Base-by-base conservation (phyloP, 2,888 invertebrate species). In the Myathropa florea region DNA sequence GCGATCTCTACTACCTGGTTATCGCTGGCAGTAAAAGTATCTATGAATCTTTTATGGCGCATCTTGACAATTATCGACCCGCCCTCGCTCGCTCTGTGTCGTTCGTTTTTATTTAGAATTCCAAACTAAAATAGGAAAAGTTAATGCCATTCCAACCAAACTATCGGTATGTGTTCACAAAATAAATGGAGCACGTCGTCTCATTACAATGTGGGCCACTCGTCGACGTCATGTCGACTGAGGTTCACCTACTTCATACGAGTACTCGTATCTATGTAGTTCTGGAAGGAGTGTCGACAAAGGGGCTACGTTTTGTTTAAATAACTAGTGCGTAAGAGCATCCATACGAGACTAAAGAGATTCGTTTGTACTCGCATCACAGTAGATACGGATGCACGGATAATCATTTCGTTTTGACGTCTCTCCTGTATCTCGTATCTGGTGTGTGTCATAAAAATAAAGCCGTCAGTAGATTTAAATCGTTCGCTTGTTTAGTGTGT, bases 151-250 rank as follows among this genome's bases (percentile, higher is more conserved):
- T 59, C 68, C 68, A 23, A 26, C 39, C 78, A 63, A n/a, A 67
- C 63, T 68, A 60, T 71, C 28, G 79, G 73, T 78, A 72, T 67
- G 65, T 63, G 55, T 63, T 78, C 55, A 79, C 30, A 72, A 59
- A 71, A 60, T 80, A 84, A 84, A 80, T 84, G 39, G 80, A 84
- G 83, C 83, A 75, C 70, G 75, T 84, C 80, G 73, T 65, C 65
- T 14, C 75, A 30, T 76, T 39, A 39, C 57, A 75, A 75, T 65
- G 64, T 75, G 36, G 75, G 57, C 57, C 75, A 75, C 26, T 64
- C 57, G 57, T 24, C 57, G 24, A 57, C 24, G 24, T 24, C 57
- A 57, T 26, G 57, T 24, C 57, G 57, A 57, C 24, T 57, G 57
- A 57, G 57, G 23, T 26, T 57, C 57, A 24, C 57, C 14, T 26